phyloP scores from a whole-genome alignment of 2,888 invertebrate genomes.

The Plusia festucae region DNA sequence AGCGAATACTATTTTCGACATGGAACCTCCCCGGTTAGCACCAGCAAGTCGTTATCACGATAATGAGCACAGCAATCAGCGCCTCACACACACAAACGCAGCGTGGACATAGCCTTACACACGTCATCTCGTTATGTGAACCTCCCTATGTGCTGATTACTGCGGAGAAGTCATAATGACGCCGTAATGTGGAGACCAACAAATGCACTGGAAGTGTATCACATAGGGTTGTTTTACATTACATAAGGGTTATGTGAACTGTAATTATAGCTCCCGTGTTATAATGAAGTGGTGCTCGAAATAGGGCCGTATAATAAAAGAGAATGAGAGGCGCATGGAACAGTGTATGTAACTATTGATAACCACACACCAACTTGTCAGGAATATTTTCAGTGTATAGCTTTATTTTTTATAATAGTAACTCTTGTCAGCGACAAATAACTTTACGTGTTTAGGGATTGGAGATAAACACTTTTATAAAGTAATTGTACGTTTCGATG shows the following conservation, averaged over 20 bases:
- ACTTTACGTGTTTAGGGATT: no score
- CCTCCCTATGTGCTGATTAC: slow-evolving; percentile 35
- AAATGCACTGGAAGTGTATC: slow-evolving; percentile 13
- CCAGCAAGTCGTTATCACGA: slow-evolving; percentile 60
- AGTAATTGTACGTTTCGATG: no score
- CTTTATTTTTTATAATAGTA: no score
- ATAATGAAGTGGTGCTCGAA: background rate
- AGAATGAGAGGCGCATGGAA: background rate
- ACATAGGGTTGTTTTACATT: background rate
- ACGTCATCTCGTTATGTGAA: slow-evolving; percentile 32
- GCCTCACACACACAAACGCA: slow-evolving; percentile 21
- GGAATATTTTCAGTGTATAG: no score
- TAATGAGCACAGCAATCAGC: slow-evolving; percentile 72
- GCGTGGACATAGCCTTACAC: background rate
- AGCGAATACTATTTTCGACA: slow-evolving; percentile 16
- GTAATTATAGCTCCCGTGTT: background rate
- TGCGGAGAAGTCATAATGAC: slow-evolving; percentile 15
- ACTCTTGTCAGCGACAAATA: no score
- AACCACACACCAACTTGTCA: no score
- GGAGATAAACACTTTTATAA: no score
- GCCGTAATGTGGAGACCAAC: slow-evolving; percentile 6
- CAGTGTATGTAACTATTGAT: background rate
- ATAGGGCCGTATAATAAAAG: background rate
- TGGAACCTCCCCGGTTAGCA: slow-evolving; percentile 23
- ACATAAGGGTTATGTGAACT: background rate